These are phyloP conservation scores for Melanotaenia nigrans DNA, from an alignment of 2,797 vertebrate genomes.

Conservation along the genomic window DNA sequence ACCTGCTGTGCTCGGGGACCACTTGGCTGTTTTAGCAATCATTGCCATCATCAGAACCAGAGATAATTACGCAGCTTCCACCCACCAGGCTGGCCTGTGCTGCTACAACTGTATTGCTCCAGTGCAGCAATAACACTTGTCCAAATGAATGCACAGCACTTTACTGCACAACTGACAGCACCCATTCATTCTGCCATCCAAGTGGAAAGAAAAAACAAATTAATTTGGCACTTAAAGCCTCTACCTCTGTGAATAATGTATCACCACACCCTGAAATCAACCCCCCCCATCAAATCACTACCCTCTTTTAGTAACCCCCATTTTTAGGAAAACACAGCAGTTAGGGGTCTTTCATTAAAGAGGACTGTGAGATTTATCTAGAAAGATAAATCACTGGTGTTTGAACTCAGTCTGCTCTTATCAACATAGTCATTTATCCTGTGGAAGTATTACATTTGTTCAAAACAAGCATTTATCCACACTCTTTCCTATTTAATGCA, in stretches of 20 bases:
- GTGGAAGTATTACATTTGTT: constrained; percentile 30
- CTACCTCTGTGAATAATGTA: constrained; percentile 76
- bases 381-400: constrained; percentile 34
- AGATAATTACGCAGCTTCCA: constrained; percentile 83
- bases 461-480: constrained; percentile 32
- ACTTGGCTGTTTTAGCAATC: constrained; percentile 76
- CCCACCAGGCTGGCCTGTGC: constrained; percentile 69
- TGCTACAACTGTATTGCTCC: constrained; percentile 64
- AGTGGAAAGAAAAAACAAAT: constrained; percentile 90
- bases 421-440: constrained; percentile 25
- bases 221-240: constrained; percentile 88
- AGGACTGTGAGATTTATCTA: constrained; percentile 32
- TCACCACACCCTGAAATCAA: constrained; percentile 49
- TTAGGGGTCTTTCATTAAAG: constrained; percentile 40
- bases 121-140: constrained; percentile 83
- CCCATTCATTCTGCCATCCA: constrained; percentile 90
- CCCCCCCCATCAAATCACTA: constrained; percentile 28
- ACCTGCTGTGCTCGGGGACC: constrained; percentile 73
- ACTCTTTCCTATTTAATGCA: background rate
- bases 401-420: constrained; percentile 32
- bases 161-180: constrained; percentile 89
- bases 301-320: constrained; percentile 37
- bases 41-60: constrained; percentile 73
- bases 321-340: constrained; percentile 34
- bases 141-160: constrained; percentile 90